These are phyloP conservation scores for Aricia agestis DNA, from an alignment of 1,140 invertebrate species.

Conservation along the genomic window DNA sequence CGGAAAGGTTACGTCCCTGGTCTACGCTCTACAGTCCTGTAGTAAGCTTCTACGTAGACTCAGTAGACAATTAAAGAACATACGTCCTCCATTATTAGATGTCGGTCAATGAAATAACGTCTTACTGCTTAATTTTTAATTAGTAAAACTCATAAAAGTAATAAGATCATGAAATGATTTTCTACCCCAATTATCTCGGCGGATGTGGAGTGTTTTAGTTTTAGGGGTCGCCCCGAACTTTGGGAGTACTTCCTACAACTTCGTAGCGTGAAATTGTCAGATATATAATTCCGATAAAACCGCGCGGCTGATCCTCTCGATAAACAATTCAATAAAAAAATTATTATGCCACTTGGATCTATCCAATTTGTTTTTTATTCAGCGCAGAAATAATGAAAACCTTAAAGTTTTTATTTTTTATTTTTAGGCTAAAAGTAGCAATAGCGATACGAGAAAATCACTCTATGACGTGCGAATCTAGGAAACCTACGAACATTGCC, in stretches of 20 bases:
- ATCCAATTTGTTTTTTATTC: neutral
- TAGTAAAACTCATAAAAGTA: neutral
- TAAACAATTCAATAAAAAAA: neutral
- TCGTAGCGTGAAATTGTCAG: constrained; percentile 8
- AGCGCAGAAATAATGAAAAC: neutral
- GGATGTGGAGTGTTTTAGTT: constrained; percentile 7
- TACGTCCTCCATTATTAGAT: too few species aligned
- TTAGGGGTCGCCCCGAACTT: neutral
- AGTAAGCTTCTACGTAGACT: too few species aligned
- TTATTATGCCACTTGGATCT: neutral
- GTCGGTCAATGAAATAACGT: too few species aligned
- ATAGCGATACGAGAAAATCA: neutral
- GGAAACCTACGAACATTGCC: neutral
- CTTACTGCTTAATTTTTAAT: neutral
- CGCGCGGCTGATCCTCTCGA: neutral
- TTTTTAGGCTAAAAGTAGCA: neutral
- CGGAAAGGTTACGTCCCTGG: too few species aligned
- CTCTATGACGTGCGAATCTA: neutral
- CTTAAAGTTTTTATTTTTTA: neutral
- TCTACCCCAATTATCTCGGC: neutral
- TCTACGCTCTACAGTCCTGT: too few species aligned
- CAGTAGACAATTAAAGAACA: too few species aligned
- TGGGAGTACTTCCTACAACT: neutral
- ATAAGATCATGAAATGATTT: neutral
- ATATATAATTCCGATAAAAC: constrained; percentile 9